These are phyloP conservation scores for Brachyrhaphis roseni DNA, from an alignment of 2,797 vertebrate genomes.

Conservation along the genomic window DNA sequence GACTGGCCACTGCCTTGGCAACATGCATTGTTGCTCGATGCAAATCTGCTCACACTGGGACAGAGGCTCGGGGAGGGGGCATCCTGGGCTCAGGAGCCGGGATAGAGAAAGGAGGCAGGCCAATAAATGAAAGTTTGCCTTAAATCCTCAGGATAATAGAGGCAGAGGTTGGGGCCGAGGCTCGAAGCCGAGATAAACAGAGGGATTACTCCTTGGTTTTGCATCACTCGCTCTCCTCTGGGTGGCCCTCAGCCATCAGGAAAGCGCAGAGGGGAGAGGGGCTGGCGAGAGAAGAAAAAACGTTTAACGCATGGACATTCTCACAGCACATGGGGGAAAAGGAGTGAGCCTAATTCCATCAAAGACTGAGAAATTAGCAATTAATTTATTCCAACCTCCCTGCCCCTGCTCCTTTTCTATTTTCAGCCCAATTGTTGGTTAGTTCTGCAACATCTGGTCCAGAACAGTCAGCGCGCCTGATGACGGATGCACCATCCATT, in stretches of 20 bases:
- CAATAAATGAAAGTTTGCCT: conserved; percentile 95
- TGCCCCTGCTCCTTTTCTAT: conserved; percentile 64
- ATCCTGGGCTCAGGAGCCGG: conserved; percentile 84
- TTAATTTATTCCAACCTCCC: conserved; percentile 97
- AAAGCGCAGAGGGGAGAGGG: conserved; percentile 59
- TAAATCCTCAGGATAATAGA: conserved; percentile 96
- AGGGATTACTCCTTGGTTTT: conserved; percentile 97
- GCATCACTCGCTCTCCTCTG: conserved; percentile 96
- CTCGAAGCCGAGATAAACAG: conserved; percentile 96
- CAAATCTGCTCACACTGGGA: conserved; percentile 91
- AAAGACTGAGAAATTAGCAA: conserved; percentile 97
- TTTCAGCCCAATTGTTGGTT: conserved; percentile 88
- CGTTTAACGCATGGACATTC: conserved; percentile 92
- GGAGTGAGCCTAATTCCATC: conserved; percentile 98
- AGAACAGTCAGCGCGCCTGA: conserved; percentile 73
- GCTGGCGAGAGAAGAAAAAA: conserved; percentile 72
- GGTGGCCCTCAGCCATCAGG: conserved; percentile 97
- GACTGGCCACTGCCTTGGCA: conserved; percentile 86
- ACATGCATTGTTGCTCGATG: conserved; percentile 89
- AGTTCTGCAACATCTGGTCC: conserved; percentile 97
- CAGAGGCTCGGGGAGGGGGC: conserved; percentile 72
- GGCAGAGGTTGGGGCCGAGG: conserved; percentile 92
- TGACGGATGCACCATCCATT: conserved; percentile 64
- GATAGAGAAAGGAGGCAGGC: conserved; percentile 83
- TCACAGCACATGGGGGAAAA: conserved; percentile 90